These are phyloP conservation scores for Calameuta idolon DNA, from an alignment of 2,888 invertebrate species.

Conservation along the genomic window DNA sequence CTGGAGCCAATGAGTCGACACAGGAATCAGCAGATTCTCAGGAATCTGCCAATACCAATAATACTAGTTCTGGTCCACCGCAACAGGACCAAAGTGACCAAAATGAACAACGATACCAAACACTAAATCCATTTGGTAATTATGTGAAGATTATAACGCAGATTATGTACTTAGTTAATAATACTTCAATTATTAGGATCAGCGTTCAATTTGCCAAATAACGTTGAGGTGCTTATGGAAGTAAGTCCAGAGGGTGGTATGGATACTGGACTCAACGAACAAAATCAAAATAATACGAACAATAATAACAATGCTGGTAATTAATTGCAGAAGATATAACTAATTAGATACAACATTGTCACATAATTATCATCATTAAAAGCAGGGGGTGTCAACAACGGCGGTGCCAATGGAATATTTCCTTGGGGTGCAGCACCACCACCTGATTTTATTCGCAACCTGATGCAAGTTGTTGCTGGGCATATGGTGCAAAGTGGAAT, in stretches of 20 bases:
- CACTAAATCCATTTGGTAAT: slow-evolving; percentile 36
- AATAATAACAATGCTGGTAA: slow-evolving; percentile 29
- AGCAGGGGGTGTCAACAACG: slow-evolving; percentile 33
- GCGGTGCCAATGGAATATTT: slow-evolving; percentile 52
- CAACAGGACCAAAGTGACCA: slow-evolving; percentile 33
- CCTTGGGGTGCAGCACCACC: slow-evolving; percentile 67
- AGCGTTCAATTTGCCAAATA: slow-evolving; percentile 59
- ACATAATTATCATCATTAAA: background rate
- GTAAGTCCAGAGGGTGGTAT: slow-evolving; percentile 69
- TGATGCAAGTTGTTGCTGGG: slow-evolving; percentile 70
- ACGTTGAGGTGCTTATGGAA: slow-evolving; percentile 75
- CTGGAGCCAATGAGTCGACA: slow-evolving; percentile 3
- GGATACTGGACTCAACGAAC: slow-evolving; percentile 45
- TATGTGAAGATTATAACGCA: slow-evolving; percentile 1
- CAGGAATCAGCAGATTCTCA: slow-evolving; percentile 2
- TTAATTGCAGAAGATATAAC: slow-evolving; percentile 1
- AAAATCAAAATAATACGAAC: slow-evolving; percentile 24
- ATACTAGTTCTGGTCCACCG: slow-evolving; percentile 34
- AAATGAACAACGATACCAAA: slow-evolving; percentile 27
- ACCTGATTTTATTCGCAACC: slow-evolving; percentile 70
- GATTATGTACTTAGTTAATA: background rate
- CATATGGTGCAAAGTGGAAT: slow-evolving; percentile 61
- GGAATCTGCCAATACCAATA: slow-evolving; percentile 21
- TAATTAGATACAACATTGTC: background rate
- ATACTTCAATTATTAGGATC: slow-evolving; percentile 36